Conservation (phyloP, 2,888 invertebrate species). For the Drosophila ustulata region DNA sequence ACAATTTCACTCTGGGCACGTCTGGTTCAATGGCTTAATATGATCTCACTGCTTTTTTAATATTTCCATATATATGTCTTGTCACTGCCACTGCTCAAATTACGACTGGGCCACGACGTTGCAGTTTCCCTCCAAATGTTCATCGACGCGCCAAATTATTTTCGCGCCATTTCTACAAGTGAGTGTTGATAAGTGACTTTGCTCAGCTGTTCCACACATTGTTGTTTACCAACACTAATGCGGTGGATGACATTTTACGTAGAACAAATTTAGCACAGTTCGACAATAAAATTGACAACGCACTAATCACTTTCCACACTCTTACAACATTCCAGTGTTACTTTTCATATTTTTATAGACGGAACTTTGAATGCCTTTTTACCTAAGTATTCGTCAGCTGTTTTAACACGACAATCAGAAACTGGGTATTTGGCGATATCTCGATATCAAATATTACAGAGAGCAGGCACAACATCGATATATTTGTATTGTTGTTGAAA, state of each 20-base stretch:
- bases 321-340: not conserved
- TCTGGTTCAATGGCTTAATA: conserved; percentile 33
- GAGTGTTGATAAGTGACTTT: conserved; percentile 21
- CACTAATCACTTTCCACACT: not conserved
- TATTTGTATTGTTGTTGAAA: not conserved
- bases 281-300: not conserved
- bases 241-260: conserved; percentile 34
- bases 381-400: conserved; percentile 30
- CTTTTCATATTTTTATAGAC: not conserved
- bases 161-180: conserved; percentile 70
- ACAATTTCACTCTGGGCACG: conserved; percentile 62
- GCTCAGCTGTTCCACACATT: conserved; percentile 42
- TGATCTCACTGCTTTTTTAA: conserved; percentile 35
- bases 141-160: conserved; percentile 72
- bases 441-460: not conserved
- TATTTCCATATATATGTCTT: conserved; percentile 70
- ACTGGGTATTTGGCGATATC: conserved; percentile 17
- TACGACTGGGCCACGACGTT: conserved; percentile 76
- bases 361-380: not conserved
- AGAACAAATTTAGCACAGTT: conserved; percentile 20
- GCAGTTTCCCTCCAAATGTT: conserved; percentile 83
- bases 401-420: conserved; percentile 11
- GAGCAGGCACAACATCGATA: conserved; percentile 8
- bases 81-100: conserved; percentile 77
- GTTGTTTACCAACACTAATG: conserved; percentile 38